These are phyloP conservation scores for Micromys minutus DNA, from an alignment of 2,113 vertebrate genomes.

Conservation along the genomic window DNA sequence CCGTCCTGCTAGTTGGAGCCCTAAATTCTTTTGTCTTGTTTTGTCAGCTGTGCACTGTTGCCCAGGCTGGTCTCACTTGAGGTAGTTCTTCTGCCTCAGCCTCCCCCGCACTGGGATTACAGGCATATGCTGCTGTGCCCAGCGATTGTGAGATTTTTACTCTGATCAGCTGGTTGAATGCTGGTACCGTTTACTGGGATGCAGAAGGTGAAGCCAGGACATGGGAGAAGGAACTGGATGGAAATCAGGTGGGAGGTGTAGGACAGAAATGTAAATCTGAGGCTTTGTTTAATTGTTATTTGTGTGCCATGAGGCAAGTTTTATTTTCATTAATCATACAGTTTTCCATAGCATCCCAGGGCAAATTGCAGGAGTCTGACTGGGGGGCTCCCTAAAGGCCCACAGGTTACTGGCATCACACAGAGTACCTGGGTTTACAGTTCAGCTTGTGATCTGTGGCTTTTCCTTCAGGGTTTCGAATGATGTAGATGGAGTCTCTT, in stretches of 20 bases:
- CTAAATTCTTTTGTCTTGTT: neutral
- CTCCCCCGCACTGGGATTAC: neutral
- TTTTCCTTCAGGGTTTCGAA: neutral
- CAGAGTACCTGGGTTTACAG: neutral
- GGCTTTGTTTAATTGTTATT: neutral
- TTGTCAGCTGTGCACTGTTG: neutral
- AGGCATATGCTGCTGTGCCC: neutral
- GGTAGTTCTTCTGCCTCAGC: neutral
- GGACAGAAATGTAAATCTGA: neutral
- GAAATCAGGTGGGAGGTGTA: neutral
- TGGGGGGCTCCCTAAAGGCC: neutral
- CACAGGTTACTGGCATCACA: neutral
- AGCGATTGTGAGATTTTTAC: neutral
- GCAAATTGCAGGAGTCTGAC: neutral
- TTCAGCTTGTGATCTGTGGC: neutral
- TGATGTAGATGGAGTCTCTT: neutral
- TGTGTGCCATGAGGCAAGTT: neutral
- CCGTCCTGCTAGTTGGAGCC: neutral
- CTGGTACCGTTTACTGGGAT: neutral
- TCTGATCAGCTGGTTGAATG: neutral
- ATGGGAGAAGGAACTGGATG: neutral
- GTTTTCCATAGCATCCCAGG: neutral
- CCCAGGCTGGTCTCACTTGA: neutral
- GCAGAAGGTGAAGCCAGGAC: neutral
- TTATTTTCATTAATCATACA: neutral